Conservation (phyloP, 2,797 vertebrate species). For the Cetoscarus ocellatus region DNA sequence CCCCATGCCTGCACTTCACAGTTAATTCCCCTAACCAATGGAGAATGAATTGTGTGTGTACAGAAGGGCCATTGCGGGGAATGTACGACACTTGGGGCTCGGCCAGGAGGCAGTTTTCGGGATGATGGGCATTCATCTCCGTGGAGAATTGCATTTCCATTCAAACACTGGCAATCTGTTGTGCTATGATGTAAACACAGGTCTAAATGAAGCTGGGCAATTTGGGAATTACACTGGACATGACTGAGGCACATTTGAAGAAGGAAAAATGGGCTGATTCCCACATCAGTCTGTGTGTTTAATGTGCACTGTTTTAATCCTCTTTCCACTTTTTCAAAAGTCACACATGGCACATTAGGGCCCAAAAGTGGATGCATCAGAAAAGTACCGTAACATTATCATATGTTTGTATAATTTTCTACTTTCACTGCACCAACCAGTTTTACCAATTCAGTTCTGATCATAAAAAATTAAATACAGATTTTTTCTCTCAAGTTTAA, state of each 20-base stretch:
- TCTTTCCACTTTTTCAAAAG: too few relatives aligned
- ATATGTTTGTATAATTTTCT: too few relatives aligned
- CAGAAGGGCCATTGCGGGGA: slow-evolving; percentile 30
- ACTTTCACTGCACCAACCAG: too few relatives aligned
- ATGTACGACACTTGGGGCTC: slow-evolving; percentile 56
- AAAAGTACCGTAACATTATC: too few relatives aligned
- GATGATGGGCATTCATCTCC: slow-evolving; percentile 10
- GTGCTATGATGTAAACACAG: slow-evolving; percentile 20
- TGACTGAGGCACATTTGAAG: neutral
- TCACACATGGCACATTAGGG: too few relatives aligned
- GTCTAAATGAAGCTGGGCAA: slow-evolving; percentile 21
- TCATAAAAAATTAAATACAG: too few relatives aligned
- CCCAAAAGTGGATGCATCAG: too few relatives aligned
- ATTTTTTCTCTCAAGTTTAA: too few relatives aligned
- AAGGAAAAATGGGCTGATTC: neutral
- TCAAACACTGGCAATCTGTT: slow-evolving; percentile 17
- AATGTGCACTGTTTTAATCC: neutral
- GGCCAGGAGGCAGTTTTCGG: slow-evolving; percentile 33
- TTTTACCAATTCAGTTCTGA: too few relatives aligned
- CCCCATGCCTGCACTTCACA: slow-evolving; percentile 48
- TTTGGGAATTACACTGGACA: slow-evolving; percentile 3
- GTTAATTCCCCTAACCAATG: slow-evolving; percentile 64
- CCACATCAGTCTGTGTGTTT: neutral
- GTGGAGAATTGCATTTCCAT: slow-evolving; percentile 23
- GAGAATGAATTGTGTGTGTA: slow-evolving; percentile 59